Percentiles rank a stretch among this genome's conserved stretches.
These are phyloP conservation scores for Anolis apletophallus DNA, from an alignment of 2,797 vertebrate genomes.

Conservation along the genomic window DNA sequence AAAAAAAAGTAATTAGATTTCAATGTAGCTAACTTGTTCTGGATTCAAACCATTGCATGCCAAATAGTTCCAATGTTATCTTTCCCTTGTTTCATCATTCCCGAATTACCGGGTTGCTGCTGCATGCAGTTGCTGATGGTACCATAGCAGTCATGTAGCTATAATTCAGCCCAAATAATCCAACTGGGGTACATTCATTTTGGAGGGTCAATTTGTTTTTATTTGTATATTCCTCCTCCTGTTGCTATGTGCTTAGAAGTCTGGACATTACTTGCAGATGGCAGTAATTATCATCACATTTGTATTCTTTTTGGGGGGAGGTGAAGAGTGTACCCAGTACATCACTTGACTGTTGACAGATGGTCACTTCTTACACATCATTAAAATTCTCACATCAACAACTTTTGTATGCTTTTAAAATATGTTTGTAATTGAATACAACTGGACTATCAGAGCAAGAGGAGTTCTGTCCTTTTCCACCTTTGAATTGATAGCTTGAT, in stretches of 20 bases:
- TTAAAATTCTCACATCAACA: constrained; percentile 86
- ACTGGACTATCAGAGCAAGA: constrained; percentile 29
- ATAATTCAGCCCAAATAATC: neutral
- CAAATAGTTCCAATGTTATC: neutral
- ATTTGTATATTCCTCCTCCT: constrained; percentile 26
- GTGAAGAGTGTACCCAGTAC: constrained; percentile 63
- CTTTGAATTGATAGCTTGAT: constrained; percentile 14
- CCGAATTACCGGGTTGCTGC: neutral
- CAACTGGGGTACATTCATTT: neutral
- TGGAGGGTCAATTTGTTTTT: neutral
- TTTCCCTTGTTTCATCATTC: neutral
- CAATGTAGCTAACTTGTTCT: neutral
- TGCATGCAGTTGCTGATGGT: neutral
- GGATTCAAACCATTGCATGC: neutral
- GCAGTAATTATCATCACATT: constrained; percentile 72
- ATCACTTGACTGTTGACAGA: constrained; percentile 82
- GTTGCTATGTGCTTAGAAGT: constrained; percentile 41
- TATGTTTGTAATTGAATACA: constrained; percentile 51
- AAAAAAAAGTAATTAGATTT: neutral
- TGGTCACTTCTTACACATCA: constrained; percentile 88
- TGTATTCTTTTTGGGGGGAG: constrained; percentile 67
- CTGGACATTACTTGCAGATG: constrained; percentile 58
- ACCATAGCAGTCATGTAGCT: neutral
- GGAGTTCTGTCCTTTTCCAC: neutral
- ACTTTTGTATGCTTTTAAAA: constrained; percentile 66